These are phyloP conservation scores for Chloropsis cyanopogon DNA, from an alignment of 2,113 vertebrate genomes.

Conservation along the genomic window DNA sequence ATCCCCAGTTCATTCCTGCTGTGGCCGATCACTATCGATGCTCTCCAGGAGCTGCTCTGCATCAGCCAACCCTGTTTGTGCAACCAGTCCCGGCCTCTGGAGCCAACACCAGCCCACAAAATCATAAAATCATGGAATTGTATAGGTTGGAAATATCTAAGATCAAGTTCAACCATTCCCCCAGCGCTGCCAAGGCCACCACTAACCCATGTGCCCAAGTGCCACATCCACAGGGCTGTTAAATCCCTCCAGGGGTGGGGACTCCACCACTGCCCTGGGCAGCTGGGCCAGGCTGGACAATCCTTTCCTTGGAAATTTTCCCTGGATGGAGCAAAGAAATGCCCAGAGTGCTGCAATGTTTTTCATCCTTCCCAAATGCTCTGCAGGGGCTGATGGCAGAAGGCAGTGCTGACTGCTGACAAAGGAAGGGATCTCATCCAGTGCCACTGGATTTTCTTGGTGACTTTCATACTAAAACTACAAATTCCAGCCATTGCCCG, in stretches of 20 bases:
- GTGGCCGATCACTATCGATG: constrained; percentile 28
- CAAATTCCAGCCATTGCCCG: not conserved
- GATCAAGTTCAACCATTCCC: rapidly evolving
- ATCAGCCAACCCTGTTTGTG: constrained; percentile 34
- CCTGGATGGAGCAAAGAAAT: not conserved
- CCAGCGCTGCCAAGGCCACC: not conserved
- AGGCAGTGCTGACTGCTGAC: not conserved
- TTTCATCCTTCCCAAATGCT: not conserved
- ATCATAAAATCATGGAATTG: not conserved
- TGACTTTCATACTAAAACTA: not conserved
- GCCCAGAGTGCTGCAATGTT: not conserved
- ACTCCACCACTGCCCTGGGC: not conserved
- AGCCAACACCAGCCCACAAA: not conserved
- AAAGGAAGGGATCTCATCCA: not conserved
- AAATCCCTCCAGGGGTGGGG: not conserved
- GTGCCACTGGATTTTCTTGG: not conserved
- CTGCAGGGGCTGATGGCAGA: not conserved
- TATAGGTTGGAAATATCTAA: not conserved
- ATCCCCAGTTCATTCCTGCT: constrained; percentile 48
- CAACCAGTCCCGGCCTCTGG: constrained; percentile 1
- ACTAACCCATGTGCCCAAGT: not conserved
- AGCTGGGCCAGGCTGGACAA: not conserved
- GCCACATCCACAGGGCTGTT: not conserved
- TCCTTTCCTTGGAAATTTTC: not conserved
- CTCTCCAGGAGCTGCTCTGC: constrained; percentile 53